Percentiles rank a stretch among this genome's conserved stretches.
Conservation (phyloP, 1,140 invertebrate species). For the Platyscapa corneri region DNA sequence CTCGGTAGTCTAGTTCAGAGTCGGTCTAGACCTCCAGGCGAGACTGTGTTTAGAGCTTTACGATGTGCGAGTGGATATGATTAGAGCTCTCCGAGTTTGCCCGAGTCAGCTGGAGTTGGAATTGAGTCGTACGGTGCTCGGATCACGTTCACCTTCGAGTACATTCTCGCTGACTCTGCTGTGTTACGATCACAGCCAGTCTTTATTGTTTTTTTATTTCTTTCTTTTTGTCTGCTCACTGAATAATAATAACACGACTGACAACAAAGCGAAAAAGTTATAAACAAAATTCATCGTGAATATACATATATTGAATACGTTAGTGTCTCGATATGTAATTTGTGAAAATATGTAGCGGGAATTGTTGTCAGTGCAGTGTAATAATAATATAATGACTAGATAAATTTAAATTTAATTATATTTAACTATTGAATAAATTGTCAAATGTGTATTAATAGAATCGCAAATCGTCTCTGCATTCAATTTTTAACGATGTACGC, state of each 20-base stretch:
- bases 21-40: conserved; percentile 68
- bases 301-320: not conserved
- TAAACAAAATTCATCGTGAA: conserved; percentile 20
- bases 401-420: not conserved
- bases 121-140: conserved; percentile 49
- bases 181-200: not conserved
- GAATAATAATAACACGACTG: conserved; percentile 32
- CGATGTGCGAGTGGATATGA: conserved; percentile 57
- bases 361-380: not conserved
- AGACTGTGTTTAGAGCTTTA: conserved; percentile 64
- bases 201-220: conserved; percentile 37
- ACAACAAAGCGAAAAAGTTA: conserved; percentile 32
- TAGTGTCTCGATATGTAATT: not conserved
- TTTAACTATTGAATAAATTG: not conserved
- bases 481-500: not conserved
- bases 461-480: not conserved
- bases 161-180: conserved; percentile 43
- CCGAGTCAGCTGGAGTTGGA: conserved; percentile 56
- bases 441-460: not conserved
- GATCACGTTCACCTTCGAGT: conserved; percentile 37
- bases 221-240: conserved; percentile 24
- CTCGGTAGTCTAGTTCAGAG: conserved; percentile 68
- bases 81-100: conserved; percentile 57
- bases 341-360: not conserved
- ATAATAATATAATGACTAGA: not conserved